Conservation (phyloP, 2,888 invertebrate genomes). For the Pyrochroa serraticornis region DNA sequence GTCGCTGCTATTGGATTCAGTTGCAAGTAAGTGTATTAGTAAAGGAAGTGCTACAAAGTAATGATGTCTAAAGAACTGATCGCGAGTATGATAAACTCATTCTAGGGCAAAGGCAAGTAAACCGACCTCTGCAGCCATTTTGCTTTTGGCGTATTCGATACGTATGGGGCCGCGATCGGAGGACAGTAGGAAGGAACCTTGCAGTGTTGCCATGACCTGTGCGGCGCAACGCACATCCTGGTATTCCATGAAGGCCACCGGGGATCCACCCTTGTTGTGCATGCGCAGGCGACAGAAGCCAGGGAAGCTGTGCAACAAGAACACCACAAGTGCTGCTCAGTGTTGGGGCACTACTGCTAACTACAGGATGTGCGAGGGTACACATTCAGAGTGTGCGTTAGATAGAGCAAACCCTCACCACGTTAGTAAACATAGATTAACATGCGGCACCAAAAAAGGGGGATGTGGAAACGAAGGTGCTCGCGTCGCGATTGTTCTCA, state of each 20-base stretch:
- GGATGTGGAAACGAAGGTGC: slow-evolving; percentile 43
- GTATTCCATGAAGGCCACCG: slow-evolving; percentile 98
- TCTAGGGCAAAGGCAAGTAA: slow-evolving; percentile 34
- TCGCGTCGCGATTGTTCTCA: slow-evolving; percentile 34
- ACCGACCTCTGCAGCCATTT: slow-evolving; percentile 88
- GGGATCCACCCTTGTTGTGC: slow-evolving; percentile 86
- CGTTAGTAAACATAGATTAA: slow-evolving; percentile 35
- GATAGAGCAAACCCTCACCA: slow-evolving; percentile 44
- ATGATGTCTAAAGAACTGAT: too few relatives aligned
- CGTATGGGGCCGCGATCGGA: slow-evolving; percentile 97
- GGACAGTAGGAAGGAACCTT: slow-evolving; percentile 94
- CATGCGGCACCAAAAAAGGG: slow-evolving; percentile 48
- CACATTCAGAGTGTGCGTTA: slow-evolving; percentile 40
- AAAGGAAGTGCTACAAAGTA: not conserved
- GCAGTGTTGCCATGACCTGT: slow-evolving; percentile 90
- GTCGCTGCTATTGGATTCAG: not conserved
- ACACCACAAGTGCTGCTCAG: slow-evolving; percentile 56
- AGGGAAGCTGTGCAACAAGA: slow-evolving; percentile 85
- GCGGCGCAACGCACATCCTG: slow-evolving; percentile 90
- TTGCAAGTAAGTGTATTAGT: not conserved
- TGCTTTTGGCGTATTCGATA: slow-evolving; percentile 98
- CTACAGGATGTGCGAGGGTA: slow-evolving; percentile 31
- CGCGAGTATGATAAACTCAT: not conserved
- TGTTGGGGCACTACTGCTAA: slow-evolving; percentile 46
- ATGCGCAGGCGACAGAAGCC: slow-evolving; percentile 98